Percentiles rank a stretch among this genome's conserved stretches.
phyloP scores from a whole-genome alignment of 2,797 vertebrate genomes.

The Sciaenops ocellatus region DNA sequence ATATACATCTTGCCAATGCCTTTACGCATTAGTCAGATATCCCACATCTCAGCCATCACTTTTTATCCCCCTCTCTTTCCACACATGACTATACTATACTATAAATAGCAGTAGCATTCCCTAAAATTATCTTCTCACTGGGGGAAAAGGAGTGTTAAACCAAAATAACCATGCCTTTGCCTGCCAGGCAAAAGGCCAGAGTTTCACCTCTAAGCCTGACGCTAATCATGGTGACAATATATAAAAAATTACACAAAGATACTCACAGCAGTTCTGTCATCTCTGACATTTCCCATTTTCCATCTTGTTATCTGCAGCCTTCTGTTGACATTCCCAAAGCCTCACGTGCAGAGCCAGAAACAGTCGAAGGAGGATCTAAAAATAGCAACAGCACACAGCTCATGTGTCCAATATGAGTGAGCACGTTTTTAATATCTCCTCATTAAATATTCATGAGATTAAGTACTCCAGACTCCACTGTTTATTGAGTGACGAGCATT shows the following conservation, averaged over 20 bases:
- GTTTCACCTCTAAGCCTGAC: conserved; percentile 71
- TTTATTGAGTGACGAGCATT: conserved; percentile 74
- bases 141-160: conserved; percentile 48
- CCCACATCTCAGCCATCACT: conserved; percentile 18
- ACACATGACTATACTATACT: conserved; percentile 52
- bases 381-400: conserved; percentile 72
- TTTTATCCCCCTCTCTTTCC: conserved; percentile 30
- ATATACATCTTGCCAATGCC: conserved; percentile 20
- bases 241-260: conserved; percentile 59
- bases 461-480: conserved; percentile 67
- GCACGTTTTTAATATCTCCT: conserved; percentile 80
- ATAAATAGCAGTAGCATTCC: conserved; percentile 65
- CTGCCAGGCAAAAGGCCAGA: conserved; percentile 74
- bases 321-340: conserved; percentile 80
- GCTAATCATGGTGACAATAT: conserved; percentile 78
- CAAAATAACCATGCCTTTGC: conserved; percentile 58
- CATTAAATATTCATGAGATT: conserved; percentile 82
- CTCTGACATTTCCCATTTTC: conserved; percentile 79
- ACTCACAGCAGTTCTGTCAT: conserved; percentile 71
- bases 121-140: conserved; percentile 59
- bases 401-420: conserved; percentile 71
- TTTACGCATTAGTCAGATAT: background rate
- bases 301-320: conserved; percentile 78
- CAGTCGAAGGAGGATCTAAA: conserved; percentile 76
- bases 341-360: conserved; percentile 80